Conservation (phyloP, 2,888 invertebrate genomes). For the Alcis repandata region DNA sequence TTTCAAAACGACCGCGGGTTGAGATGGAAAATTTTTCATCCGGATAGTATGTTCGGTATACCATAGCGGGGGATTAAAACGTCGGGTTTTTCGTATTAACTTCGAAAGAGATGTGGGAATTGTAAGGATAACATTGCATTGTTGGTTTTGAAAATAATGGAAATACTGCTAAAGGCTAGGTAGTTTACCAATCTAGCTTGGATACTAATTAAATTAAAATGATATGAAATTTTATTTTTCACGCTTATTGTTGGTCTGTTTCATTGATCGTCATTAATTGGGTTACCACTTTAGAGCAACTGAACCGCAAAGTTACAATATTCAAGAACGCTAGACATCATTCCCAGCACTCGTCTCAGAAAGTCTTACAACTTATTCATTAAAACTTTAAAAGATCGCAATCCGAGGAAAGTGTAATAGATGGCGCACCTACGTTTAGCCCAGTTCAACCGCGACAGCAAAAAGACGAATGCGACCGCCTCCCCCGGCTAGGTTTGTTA, state of each 20-base stretch:
- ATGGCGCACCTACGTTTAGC: constrained; percentile 46
- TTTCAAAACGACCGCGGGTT: constrained; percentile 50
- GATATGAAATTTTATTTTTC: no score
- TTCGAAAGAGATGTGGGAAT: background rate
- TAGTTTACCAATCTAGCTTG: no score
- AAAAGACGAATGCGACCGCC: constrained; percentile 52
- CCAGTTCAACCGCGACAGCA: constrained; percentile 35
- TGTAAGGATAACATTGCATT: background rate
- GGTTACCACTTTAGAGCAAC: no score
- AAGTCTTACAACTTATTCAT: background rate
- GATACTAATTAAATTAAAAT: no score
- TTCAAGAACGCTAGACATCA: no score
- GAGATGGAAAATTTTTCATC: constrained; percentile 41
- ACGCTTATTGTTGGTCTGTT: no score
- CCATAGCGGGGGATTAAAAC: constrained; percentile 6
- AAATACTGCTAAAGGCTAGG: background rate
- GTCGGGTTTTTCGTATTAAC: background rate
- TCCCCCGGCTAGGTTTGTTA: constrained; percentile 51
- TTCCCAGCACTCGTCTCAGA: no score
- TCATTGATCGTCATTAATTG: no score
- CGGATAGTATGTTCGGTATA: constrained; percentile 16
- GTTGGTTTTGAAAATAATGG: background rate
- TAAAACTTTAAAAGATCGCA: background rate
- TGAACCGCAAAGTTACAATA: no score
- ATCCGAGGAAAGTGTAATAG: constrained; percentile 8